phyloP scores from a whole-genome alignment of 92 coral and sea anemone genomes.

The Metridium senile region DNA sequence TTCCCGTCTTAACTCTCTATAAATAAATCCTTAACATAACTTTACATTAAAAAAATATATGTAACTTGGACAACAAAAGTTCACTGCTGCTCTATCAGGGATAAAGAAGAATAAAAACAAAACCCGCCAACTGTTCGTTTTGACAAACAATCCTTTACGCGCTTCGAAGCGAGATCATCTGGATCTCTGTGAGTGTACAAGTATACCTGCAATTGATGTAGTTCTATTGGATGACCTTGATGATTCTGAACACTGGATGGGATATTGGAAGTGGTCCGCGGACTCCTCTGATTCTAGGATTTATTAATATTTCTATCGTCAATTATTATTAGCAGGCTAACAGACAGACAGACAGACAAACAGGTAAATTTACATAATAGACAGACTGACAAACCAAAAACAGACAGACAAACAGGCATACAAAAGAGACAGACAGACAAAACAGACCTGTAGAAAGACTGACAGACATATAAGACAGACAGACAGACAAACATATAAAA shows the following conservation, averaged over 20 bases:
- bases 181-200: too few relatives aligned
- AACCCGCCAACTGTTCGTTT: too few relatives aligned
- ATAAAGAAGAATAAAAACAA: too few relatives aligned
- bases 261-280: background rate
- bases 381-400: background rate
- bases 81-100: too few relatives aligned
- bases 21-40: too few relatives aligned
- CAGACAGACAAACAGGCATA: background rate
- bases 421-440: background rate
- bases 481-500: background rate
- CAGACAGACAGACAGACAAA: background rate
- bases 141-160: too few relatives aligned
- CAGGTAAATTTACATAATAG: background rate
- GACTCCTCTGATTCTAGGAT: background rate
- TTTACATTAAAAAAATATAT: too few relatives aligned
- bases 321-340: background rate
- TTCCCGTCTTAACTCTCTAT: too few relatives aligned
- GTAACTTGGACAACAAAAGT: too few relatives aligned
- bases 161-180: too few relatives aligned
- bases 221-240: background rate
- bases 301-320: background rate
- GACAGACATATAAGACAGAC: background rate
- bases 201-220: background rate
- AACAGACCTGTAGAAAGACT: background rate
- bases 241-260: constrained; percentile 7